Evolutionary conservation across 2,888 invertebrate genomes (phyloP), one percentile per base, ranked within the genome.

Genomic region (Acleris emargana): DNA sequence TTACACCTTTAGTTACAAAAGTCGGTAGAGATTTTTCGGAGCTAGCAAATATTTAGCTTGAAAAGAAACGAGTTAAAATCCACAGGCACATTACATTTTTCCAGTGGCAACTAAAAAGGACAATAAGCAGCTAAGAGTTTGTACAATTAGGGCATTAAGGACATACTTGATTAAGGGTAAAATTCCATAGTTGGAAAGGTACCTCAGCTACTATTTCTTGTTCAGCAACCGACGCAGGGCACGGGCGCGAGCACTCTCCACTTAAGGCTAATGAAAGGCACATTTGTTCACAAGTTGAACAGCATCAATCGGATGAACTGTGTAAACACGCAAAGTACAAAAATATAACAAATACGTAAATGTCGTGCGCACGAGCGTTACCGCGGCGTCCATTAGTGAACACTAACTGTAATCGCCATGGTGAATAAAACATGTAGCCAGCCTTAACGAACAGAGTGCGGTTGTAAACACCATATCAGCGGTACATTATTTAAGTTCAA

Each of bases 211-310:
- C 38, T 13, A 38, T 38, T 4, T 38, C 9, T 38, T 38, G 38
- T 38, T 13, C 38, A 38, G 4, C 13, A 38, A 38, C 38, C 13
- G 38, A 38, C 38, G 13, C 38, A 3, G 13, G 13, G 38, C 38
- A 13, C 38, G 38, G 13, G 38, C 13, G 38, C 38, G 17, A 53
- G 6, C 25, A 7, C 22, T 47, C 47, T 53, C 16, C 32, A 53
- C 49, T 59, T 59, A 64, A 25, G 17, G 53, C 64, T 64, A 60
- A 61, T 66, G 50, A 66, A 66, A 66, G 66, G 66, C 67, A 67
- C 62, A 67, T 47, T 67, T 58, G 62, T 53, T 62, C 62, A 43
- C 17, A 53, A 62, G 32, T 49, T 22, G 25, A 52, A 62, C 18
- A 58, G 47, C 22, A 55, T 52, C 57, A 57, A 67, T 64, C 18